Percentiles rank a stretch among this genome's conserved stretches.
These are phyloP conservation scores for Blomia tropicalis DNA, from an alignment of 2,888 invertebrate genomes.

Conservation along the genomic window DNA sequence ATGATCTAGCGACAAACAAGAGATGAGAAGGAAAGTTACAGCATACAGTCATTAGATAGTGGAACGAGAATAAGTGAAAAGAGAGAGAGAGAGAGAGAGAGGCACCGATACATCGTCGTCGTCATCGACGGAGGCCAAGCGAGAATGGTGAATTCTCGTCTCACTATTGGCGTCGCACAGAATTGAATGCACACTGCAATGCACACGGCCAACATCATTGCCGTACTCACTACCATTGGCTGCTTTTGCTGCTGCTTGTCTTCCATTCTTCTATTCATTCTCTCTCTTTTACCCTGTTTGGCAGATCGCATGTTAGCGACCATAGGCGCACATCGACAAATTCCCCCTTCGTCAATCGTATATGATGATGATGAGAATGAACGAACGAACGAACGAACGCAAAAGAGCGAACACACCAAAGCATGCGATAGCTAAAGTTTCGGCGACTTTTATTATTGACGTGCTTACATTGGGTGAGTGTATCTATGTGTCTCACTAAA, in stretches of 20 bases:
- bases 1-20: constrained; percentile 4
- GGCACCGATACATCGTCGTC: neutral
- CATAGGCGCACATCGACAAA: neutral
- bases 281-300: neutral
- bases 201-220: neutral
- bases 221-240: neutral
- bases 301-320: neutral
- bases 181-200: neutral
- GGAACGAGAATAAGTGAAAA: neutral
- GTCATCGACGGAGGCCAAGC: neutral
- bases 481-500: constrained; percentile 1
- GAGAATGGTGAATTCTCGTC: neutral
- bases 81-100: neutral
- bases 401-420: too few relatives aligned
- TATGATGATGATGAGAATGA: too few relatives aligned
- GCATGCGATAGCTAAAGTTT: constrained; percentile 3
- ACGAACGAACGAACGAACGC: too few relatives aligned
- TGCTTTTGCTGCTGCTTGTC: too few relatives aligned
- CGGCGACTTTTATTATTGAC: constrained; percentile 11
- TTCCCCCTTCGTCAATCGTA: constrained; percentile 6
- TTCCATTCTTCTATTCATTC: too few relatives aligned
- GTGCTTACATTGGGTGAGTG: neutral
- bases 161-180: neutral
- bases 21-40: constrained; percentile 7
- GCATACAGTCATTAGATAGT: constrained; percentile 14